phyloP scores from a whole-genome alignment of 2,888 invertebrate species.

The Mimas tiliae region DNA sequence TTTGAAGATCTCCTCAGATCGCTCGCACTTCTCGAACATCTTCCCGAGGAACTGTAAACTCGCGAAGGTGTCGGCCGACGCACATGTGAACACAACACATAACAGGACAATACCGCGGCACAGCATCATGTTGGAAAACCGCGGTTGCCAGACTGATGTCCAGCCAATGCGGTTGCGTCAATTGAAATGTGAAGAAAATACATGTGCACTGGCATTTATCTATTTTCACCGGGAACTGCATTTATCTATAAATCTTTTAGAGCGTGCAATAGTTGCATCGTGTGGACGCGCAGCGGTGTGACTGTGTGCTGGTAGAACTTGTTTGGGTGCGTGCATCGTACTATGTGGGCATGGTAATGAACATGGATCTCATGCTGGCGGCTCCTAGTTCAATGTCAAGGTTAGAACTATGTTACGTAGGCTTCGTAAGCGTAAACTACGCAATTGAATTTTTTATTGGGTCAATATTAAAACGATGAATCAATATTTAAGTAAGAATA shows the following conservation, averaged over 20 bases:
- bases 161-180: constrained; percentile 73
- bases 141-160: constrained; percentile 67
- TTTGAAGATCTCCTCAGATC: constrained; percentile 86
- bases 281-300: constrained; percentile 79
- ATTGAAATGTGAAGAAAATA: constrained; percentile 81
- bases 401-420: constrained; percentile 39
- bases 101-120: constrained; percentile 74
- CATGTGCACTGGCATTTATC: constrained; percentile 83
- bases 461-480: too few relatives aligned
- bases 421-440: not conserved
- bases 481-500: too few relatives aligned
- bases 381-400: constrained; percentile 15
- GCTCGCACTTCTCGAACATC: constrained; percentile 86
- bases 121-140: constrained; percentile 69
- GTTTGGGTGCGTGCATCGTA: constrained; percentile 27
- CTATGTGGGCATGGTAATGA: constrained; percentile 46
- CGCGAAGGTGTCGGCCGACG: constrained; percentile 71
- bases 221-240: constrained; percentile 85
- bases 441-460: not conserved
- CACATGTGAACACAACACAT: constrained; percentile 65
- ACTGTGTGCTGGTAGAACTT: constrained; percentile 51
- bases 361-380: constrained; percentile 40
- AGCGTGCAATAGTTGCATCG: constrained; percentile 85
- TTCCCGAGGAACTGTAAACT: constrained; percentile 80
- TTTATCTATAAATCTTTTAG: constrained; percentile 85